Evolutionary conservation across 1,140 invertebrate species (phyloP), one percentile per base, ranked within the genome.

Genomic region (Campoletis sonorensis): DNA sequence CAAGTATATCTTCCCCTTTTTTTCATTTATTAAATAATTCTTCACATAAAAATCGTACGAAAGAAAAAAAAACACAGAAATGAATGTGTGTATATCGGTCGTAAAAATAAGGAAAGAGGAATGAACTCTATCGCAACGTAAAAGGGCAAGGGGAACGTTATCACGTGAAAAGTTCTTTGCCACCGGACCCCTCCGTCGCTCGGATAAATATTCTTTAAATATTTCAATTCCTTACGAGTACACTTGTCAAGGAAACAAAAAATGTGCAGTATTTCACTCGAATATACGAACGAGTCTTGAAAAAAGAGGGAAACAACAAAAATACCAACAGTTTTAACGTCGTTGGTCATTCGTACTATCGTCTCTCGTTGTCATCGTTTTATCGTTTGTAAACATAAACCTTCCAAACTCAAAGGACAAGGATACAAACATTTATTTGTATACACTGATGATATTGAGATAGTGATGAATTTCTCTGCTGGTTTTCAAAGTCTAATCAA

Each of bases 201-300:
- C 54, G 21, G 4, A 58, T 58, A 58, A 58, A 58, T 58, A 58
- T n/a, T 58, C 54, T 58, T n/a, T 3, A 58, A 58, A 58, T 58
- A 58, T 58, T 58, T 58, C 54, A 58, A 58, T 58, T 45, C 13
- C 40, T 10, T 45, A 11, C 40, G 40, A 5, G 16, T 21, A 21
- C 54, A 58, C 18, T 58, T 45, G 40, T 13, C 40, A 11, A 45
- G 3, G 40, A 45, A 2, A 45, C 10, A 37, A 37, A 37, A 37
- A 37, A 10, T 33, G 30, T 33, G 30, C 7, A 4, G 2, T 33
- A 2, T 33, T 33, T 33, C 7, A 45, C 40, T 45, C 3, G 40
- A 8, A 45, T 45, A 8, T 13, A n/a, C n/a, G 8, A 1, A 8
- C 8, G 40, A 5, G 1, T 45, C 8, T 13, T 58, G 4, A 21